phyloP scores from a whole-genome alignment of 1,140 invertebrate genomes.

The Drosophila ficusphila region DNA sequence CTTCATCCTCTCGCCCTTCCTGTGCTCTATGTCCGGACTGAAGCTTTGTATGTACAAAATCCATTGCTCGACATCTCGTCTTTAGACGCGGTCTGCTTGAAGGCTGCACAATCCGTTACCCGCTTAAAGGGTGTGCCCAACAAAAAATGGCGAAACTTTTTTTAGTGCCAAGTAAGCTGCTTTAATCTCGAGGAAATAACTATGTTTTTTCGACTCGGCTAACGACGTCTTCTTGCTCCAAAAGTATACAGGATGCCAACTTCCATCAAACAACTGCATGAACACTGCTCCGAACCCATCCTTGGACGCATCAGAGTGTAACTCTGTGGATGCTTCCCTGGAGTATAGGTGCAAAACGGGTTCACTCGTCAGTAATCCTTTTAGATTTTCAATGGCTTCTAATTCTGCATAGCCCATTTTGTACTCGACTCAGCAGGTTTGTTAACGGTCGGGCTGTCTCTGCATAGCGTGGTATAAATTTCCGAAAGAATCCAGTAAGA shows the following conservation, averaged over 20 bases:
- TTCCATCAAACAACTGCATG: neutral
- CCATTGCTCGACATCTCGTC: neutral
- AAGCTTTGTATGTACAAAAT: too few species aligned
- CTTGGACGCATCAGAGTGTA: neutral
- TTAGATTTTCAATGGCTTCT: too few species aligned
- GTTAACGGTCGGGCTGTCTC: too few species aligned
- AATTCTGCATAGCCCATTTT: too few species aligned
- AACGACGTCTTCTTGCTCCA: neutral
- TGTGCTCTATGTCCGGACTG: too few species aligned
- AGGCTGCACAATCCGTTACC: neutral
- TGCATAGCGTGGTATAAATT: too few species aligned
- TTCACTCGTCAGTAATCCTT: too few species aligned
- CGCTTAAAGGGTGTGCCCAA: neutral
- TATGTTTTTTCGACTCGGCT: neutral
- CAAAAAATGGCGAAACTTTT: neutral
- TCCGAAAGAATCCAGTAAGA: too few species aligned
- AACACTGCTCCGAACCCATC: neutral
- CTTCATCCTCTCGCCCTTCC: too few species aligned
- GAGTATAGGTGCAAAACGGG: too few species aligned
- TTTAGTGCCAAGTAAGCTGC: neutral
- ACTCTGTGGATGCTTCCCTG: too few species aligned
- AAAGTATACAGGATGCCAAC: neutral
- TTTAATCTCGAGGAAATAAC: neutral
- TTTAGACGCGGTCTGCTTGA: conserved; percentile 1
- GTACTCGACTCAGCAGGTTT: too few species aligned